Conservation (phyloP, 2,888 invertebrate genomes). For the Alsophila aescularia region DNA sequence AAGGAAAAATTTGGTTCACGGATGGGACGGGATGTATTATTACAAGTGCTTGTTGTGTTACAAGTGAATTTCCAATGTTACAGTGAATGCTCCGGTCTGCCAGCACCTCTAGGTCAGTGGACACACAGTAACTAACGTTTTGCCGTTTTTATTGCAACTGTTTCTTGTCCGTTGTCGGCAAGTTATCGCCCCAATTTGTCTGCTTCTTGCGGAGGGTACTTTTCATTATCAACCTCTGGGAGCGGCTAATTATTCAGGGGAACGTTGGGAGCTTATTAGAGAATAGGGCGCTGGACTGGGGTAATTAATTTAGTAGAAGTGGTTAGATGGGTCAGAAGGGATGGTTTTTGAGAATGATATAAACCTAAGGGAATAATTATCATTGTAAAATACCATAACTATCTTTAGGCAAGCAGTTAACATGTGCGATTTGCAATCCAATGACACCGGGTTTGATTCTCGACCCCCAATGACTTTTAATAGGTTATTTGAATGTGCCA, state of each 20-base stretch:
- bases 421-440: too few relatives aligned
- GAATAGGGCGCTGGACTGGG: slow-evolving; percentile 11
- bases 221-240: slow-evolving; percentile 33
- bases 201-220: slow-evolving; percentile 39
- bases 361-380: too few relatives aligned
- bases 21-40: too few relatives aligned
- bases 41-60: too few relatives aligned
- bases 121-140: slow-evolving; percentile 25
- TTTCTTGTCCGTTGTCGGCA: slow-evolving; percentile 42
- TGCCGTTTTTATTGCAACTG: slow-evolving; percentile 34
- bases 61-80: too few relatives aligned
- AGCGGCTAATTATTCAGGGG: slow-evolving; percentile 35
- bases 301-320: slow-evolving; percentile 25
- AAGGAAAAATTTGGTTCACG: too few relatives aligned
- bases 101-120: slow-evolving; percentile 18
- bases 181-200: slow-evolving; percentile 55
- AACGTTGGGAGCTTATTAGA: slow-evolving; percentile 24
- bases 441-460: too few relatives aligned
- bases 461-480: too few relatives aligned
- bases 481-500: too few relatives aligned
- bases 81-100: background rate
- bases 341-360: background rate
- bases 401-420: too few relatives aligned
- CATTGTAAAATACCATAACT: too few relatives aligned
- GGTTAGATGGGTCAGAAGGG: background rate